Evolutionary conservation across 1,140 invertebrate genomes (phyloP), one percentile per base, ranked within the genome.

Genomic region (Adelges cooleyi): DNA sequence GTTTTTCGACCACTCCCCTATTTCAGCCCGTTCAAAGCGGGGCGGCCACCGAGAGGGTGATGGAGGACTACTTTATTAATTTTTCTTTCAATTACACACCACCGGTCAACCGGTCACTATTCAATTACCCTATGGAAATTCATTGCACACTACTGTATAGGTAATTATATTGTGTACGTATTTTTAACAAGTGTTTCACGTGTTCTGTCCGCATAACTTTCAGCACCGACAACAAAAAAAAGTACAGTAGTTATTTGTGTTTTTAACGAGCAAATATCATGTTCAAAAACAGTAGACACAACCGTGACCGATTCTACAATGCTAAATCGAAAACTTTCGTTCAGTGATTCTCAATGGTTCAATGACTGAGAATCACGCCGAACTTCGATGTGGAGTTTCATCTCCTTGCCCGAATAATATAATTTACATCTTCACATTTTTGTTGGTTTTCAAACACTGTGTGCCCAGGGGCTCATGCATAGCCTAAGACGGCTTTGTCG

Each of bases 231-330:
- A 48, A 20, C 18, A 18, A 62, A 62, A 62, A 62, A 56, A 56
- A 59, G 9, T 25, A n/a, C n/a, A n/a, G n/a, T 18, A 59, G 40
- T 46, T 62, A 62, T 62, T 48, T 48, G 27, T 48, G 25, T 33
- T 62, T 59, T 62, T 62, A 62, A 62, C 56, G 56, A 62, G 56
- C 56, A 62, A 62, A 62, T 62, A 62, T 62, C 56, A 62, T 62
- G 56, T 62, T 62, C 27, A 18, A 22, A 46, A 46, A 62, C 25
- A 62, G 13, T 62, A 62, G 56, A 62, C 42, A 33, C 17, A 25
- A 46, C 46, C 42, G 17, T 18, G 44, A 40, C 10, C 27, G 42
- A 62, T 62, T 46, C 13, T 44, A 8, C 5, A 44, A 44, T n/a
- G 11, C 29, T 33, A 6, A 33, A 33, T 33, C 29, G 29, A 44